A percentile compares a stretch with the other conserved stretches of the same genome.
Conservation (phyloP, 92 coral and sea anemone species). For the Actinernus sp. region DNA sequence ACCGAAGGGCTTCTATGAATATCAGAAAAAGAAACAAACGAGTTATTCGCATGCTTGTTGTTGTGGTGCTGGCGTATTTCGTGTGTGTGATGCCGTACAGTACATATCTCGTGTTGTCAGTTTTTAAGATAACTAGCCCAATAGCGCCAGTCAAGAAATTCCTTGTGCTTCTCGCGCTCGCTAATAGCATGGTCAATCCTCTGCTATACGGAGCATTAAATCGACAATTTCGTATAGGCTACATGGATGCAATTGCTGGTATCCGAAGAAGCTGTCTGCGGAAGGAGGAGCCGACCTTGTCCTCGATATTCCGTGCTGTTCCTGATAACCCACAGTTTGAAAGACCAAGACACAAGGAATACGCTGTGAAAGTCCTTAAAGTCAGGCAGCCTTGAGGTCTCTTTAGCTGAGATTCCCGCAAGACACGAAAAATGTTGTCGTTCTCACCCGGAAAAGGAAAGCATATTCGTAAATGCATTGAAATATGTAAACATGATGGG, state of each 20-base stretch:
- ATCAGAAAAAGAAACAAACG: conserved; percentile 42
- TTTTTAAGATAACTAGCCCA: conserved; percentile 10
- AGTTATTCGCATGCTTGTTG: conserved; percentile 52
- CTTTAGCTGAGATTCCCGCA: too few relatives aligned
- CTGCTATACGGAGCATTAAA: conserved; percentile 44
- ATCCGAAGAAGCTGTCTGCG: conserved; percentile 16
- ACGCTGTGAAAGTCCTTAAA: too few relatives aligned
- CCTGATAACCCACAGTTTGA: too few relatives aligned
- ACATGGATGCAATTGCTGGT: conserved; percentile 37
- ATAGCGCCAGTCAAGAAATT: conserved; percentile 37
- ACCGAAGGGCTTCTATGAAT: conserved; percentile 14
- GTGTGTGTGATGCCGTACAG: conserved; percentile 59
- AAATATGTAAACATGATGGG: too few relatives aligned
- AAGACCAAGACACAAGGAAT: too few relatives aligned
- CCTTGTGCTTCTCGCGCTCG: conserved; percentile 38
- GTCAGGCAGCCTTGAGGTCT: too few relatives aligned
- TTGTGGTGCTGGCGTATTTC: conserved; percentile 44
- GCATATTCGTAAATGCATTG: too few relatives aligned
- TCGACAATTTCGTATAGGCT: conserved; percentile 46
- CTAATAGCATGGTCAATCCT: conserved; percentile 62
- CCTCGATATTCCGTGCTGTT: conserved; percentile 30
- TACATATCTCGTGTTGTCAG: conserved; percentile 32
- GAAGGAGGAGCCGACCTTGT: conserved; percentile 17
- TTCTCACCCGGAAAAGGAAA: too few relatives aligned
- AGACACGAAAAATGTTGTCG: too few relatives aligned